Evolutionary conservation across 2,888 invertebrate species (phyloP).

Genomic region (Drosophila demipolita): DNA sequence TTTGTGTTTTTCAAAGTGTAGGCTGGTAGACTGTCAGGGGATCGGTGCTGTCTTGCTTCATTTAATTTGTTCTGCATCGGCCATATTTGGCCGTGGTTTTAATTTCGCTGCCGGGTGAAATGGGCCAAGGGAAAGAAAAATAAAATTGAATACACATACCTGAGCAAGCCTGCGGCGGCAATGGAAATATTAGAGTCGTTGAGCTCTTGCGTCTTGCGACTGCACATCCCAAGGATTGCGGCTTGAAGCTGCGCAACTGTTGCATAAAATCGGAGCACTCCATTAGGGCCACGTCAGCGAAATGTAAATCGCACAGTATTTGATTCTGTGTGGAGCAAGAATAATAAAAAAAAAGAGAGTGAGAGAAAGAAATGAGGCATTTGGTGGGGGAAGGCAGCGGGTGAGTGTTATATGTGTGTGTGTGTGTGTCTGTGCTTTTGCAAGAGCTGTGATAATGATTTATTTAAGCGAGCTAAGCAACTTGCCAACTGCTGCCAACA

Average conservation of each 20-base stretch:
- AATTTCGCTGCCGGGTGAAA: conserved; percentile 16
- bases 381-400: neutral
- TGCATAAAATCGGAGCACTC: conserved; percentile 99
- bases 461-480: conserved; percentile 10
- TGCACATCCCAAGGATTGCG: conserved; percentile 97
- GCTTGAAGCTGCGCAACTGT: conserved; percentile 97
- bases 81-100: conserved; percentile 25
- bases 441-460: conserved; percentile 29
- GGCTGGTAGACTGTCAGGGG: neutral
- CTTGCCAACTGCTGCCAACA: conserved; percentile 5
- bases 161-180: conserved; percentile 97
- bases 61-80: conserved; percentile 4
- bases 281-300: conserved; percentile 98
- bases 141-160: conserved; percentile 87
- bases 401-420: neutral
- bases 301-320: conserved; percentile 97
- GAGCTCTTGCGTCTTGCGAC: conserved; percentile 97
- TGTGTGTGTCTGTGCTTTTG: neutral
- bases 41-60: conserved; percentile 35
- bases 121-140: neutral
- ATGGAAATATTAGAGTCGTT: conserved; percentile 96
- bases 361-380: neutral
- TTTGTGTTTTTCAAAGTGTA: neutral
- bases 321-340: conserved; percentile 88
- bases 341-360: neutral